Base-by-base conservation (phyloP, 2,797 vertebrate species). In the Buphagus erythrorhynchus region DNA sequence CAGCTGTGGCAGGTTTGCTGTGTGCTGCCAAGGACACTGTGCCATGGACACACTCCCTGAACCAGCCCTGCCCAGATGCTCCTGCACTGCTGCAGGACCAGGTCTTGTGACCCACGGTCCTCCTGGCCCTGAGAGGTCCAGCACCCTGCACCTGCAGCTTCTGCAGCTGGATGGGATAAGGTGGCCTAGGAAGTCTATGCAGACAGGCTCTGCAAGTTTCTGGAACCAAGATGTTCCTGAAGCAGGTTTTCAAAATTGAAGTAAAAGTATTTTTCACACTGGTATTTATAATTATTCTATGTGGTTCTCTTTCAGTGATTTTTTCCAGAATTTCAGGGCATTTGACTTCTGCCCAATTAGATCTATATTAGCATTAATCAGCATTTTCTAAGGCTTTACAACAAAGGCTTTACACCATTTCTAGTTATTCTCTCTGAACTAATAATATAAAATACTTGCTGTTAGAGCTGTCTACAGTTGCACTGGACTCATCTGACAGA, bases 41-140 rank as follows among this genome's bases (percentile, higher is more conserved):
- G 7, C 28, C 22, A 10, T 1, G 11, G 57, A 33, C 5, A 18
- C 38, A 8, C 3, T 3, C 1, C 3, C 2, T 1, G 11, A 69
- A 33, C 46, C 57, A 66, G 79, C 59, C 54, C 78, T 65, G 42
- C 25, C 4, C 4, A 29, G 2, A 1, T 11, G 63, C 33, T 52
- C 42, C n/a, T 35, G 40, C 62, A 3, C 11, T 38, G 43, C 66
- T 66, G 62, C 9, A 3, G 52, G 61, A 77, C 29, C 16, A 59
- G 17, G 4, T 6, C 31, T 28, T 18, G 48, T 67, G 38, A 16
- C 21, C n/a, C 9, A 3, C 2, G 1, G 26, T 8, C 4, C 29
- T 40, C 58, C 28, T 5, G 3, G 5, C 15, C 5, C 48, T 21
- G 21, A 40, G 31, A 78, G 9, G 14, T 38, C n/a, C 46, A 28